These are phyloP conservation scores for Nycticebus coucang DNA, from an alignment of 2,113 vertebrate genomes.

Conservation along the genomic window DNA sequence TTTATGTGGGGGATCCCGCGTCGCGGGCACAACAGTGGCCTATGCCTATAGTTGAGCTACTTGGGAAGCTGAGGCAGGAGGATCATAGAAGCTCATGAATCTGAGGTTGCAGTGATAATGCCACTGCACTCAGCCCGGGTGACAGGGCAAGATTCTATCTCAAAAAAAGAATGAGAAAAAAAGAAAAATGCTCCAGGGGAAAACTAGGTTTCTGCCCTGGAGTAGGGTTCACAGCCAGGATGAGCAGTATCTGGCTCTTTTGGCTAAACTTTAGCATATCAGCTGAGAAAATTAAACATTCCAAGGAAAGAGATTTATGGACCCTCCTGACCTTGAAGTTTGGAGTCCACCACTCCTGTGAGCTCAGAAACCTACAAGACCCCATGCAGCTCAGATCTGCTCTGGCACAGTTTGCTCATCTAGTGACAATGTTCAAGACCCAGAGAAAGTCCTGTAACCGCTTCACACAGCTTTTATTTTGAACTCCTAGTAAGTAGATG, in stretches of 20 bases:
- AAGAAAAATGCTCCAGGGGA: neutral
- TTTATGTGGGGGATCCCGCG: too few species aligned
- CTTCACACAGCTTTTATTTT: neutral
- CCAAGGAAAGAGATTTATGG: neutral
- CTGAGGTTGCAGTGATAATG: too few species aligned
- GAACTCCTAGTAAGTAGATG: neutral
- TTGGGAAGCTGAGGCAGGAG: too few species aligned
- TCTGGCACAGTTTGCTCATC: neutral
- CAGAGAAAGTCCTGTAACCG: neutral
- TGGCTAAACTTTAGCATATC: neutral
- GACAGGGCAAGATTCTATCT: too few species aligned
- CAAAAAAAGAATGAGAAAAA: too few species aligned
- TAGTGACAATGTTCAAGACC: neutral
- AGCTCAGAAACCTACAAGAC: neutral
- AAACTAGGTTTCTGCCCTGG: fast-evolving
- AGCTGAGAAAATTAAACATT: neutral
- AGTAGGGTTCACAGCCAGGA: too few species aligned
- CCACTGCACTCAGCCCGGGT: too few species aligned
- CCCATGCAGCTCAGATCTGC: neutral
- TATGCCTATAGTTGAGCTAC: too few species aligned
- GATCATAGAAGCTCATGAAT: too few species aligned
- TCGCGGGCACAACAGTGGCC: too few species aligned
- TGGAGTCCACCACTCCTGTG: neutral
- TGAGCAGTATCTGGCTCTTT: neutral
- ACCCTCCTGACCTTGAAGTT: neutral